Percentiles rank a stretch among this genome's conserved stretches.
Conservation (phyloP, 2,113 vertebrate genomes). For the Gopherus flavomarginatus region DNA sequence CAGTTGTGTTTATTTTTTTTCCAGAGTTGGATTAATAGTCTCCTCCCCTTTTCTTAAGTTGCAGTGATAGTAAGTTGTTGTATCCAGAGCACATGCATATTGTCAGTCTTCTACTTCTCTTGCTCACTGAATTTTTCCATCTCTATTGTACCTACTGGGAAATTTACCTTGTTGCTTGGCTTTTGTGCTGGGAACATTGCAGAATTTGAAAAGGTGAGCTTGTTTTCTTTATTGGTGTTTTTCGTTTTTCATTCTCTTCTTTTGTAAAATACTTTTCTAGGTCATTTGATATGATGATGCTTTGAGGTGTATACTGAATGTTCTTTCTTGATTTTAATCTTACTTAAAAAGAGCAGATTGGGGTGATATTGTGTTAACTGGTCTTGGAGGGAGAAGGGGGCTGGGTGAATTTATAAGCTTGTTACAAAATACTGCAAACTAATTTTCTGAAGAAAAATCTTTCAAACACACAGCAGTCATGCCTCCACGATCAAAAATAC, state of each 20-base stretch:
- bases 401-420: rapidly evolving
- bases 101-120: background rate
- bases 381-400: background rate
- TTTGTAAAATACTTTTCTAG: background rate
- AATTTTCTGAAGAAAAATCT: background rate
- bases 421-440: background rate
- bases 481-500: background rate
- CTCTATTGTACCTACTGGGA: background rate
- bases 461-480: background rate
- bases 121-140: rapidly evolving
- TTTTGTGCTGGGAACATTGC: rapidly evolving
- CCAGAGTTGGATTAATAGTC: conserved; percentile 43
- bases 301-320: background rate
- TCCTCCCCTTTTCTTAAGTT: conserved; percentile 85
- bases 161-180: background rate
- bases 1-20: background rate
- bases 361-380: background rate
- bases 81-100: conserved; percentile 62
- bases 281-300: background rate
- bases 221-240: rapidly evolving
- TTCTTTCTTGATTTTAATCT: background rate
- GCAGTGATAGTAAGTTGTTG: conserved; percentile 67
- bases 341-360: background rate
- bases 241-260: background rate
- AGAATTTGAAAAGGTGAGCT: conserved; percentile 65